These are phyloP conservation scores for Eupithecia subumbrata DNA, from an alignment of 2,888 invertebrate species.

Conservation along the genomic window DNA sequence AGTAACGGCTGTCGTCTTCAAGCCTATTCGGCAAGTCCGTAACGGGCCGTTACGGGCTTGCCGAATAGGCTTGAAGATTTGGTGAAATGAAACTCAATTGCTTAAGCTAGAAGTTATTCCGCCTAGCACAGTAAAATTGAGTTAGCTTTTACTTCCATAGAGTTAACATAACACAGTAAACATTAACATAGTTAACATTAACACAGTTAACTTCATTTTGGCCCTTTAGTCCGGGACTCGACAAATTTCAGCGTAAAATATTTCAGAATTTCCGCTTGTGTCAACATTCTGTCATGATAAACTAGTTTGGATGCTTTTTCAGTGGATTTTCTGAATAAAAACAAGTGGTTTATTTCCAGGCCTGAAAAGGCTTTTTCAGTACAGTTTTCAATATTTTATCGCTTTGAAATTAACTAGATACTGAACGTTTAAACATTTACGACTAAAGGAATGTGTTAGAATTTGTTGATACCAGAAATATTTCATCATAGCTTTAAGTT, in stretches of 20 bases:
- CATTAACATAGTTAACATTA: not conserved
- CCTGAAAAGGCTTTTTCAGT: not conserved
- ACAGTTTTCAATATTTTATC: not conserved
- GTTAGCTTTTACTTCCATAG: not conserved
- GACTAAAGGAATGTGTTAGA: not conserved
- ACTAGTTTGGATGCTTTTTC: slow-evolving; percentile 16
- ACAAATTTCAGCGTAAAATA: slow-evolving; percentile 3
- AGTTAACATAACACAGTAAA: not conserved
- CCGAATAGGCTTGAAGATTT: not conserved
- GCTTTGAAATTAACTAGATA: not conserved
- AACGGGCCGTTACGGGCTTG: not conserved
- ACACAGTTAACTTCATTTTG: slow-evolving; percentile 11
- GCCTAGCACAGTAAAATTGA: slow-evolving; percentile 1
- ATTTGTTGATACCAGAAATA: not conserved
- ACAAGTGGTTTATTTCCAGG: not conserved
- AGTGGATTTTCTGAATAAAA: slow-evolving; percentile 4
- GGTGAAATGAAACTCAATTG: not conserved
- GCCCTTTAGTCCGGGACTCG: not conserved
- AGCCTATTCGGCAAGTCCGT: no score
- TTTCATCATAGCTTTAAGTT: not conserved
- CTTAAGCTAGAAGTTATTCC: not conserved
- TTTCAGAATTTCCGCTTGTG: slow-evolving; percentile 5
- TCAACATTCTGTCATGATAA: slow-evolving; percentile 14
- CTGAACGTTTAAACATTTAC: not conserved
- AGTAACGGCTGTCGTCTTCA: no score